Evolutionary conservation across 2,888 invertebrate genomes (phyloP).

Genomic region (Hofmannophila pseudospretella): DNA sequence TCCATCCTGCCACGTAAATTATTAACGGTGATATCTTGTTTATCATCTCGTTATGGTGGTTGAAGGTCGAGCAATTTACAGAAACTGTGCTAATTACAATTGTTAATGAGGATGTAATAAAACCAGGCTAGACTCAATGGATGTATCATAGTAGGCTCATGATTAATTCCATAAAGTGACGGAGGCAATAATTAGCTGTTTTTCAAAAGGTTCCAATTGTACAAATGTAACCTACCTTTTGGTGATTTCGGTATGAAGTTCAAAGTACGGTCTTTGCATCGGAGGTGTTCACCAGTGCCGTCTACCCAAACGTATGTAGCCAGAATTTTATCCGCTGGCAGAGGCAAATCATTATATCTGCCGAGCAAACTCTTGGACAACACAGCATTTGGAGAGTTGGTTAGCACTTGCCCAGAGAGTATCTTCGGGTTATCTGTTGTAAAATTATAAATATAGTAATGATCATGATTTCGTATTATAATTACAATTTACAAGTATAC

Average conservation of each 20-base stretch:
- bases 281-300: slow-evolving; percentile 90
- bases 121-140: slow-evolving; percentile 30
- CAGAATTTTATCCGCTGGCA: slow-evolving; percentile 86
- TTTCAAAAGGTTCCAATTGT: too few species aligned
- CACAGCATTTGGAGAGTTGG: slow-evolving; percentile 89
- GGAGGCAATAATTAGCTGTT: background rate
- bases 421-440: slow-evolving; percentile 68
- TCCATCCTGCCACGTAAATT: slow-evolving; percentile 4
- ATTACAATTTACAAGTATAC: too few species aligned
- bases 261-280: slow-evolving; percentile 93
- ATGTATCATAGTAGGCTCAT: slow-evolving; percentile 25
- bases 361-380: slow-evolving; percentile 85
- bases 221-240: too few species aligned
- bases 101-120: slow-evolving; percentile 63
- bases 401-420: slow-evolving; percentile 65
- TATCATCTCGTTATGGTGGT: slow-evolving; percentile 23
- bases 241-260: slow-evolving; percentile 87
- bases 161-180: background rate
- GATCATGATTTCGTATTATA: too few species aligned
- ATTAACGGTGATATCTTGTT: slow-evolving; percentile 20
- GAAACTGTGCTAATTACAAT: slow-evolving; percentile 48
- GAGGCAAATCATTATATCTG: slow-evolving; percentile 86
- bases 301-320: slow-evolving; percentile 97
- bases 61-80: slow-evolving; percentile 51
- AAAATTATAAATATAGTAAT: too few species aligned